Base-by-base conservation (phyloP, 1,140 invertebrate species). In the Pteromalus puparum region DNA sequence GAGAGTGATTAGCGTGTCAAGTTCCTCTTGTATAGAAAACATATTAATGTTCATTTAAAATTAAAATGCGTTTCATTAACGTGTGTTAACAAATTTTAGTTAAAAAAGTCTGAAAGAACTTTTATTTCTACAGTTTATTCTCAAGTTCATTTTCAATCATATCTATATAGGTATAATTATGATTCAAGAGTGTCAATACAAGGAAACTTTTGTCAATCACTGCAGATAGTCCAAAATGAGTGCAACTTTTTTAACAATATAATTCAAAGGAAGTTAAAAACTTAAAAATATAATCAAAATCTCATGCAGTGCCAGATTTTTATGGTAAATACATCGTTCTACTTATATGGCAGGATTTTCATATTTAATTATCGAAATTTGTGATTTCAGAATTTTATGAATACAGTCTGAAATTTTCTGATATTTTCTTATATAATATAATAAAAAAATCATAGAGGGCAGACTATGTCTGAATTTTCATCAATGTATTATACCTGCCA, bases 401-500 rank as follows among this genome's bases (percentile, higher is more conserved):
- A 48, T 15, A 67, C 3, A 2, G 34, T 78, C 76, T 65, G 26
- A 67, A 67, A 78, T 15, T 34, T 48, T 65, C 5, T 12, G 18
- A 18, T 78, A 67, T 30, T 78, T 18, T 24, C 9, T 10, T 13
- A 10, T 78, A 30, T 12, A 67, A 67, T n/a, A n/a, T 13, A 53
- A 72, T 1, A 34, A 12, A 73, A 46, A 53, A 10, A 12, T 81
- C 21, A 15, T 18, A 67, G n/a, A 67, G 65, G 12, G 18, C 24
- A 67, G 28, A n/a, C 28, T 73, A 48, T 46, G 53, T 82, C 24
- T 48, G 67, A 65, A 73, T 34, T 83, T 82, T 21, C 38, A 82
- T 73, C 53, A 77, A 82, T 75, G 48, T 76, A 34, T 87, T 87
- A 89, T 95, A 97, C 97, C 96, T 97, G 95, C 97, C 97, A 89